These are phyloP conservation scores for Danio tinwini DNA, from an alignment of 2,797 vertebrate species.

Conservation along the genomic window DNA sequence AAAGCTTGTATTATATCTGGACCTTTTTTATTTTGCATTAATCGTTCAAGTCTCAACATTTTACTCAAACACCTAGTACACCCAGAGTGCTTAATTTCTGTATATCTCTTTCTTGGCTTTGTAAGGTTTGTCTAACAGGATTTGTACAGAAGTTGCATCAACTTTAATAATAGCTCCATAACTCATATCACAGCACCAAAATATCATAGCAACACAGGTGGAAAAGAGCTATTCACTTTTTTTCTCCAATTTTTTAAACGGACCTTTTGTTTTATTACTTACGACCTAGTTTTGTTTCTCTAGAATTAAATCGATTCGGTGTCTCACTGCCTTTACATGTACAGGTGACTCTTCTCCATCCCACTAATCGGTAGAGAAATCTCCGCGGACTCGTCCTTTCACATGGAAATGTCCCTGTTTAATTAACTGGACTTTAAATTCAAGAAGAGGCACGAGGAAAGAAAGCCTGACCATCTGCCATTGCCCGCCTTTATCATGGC, in stretches of 20 bases:
- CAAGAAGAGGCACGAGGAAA: constrained; percentile 69
- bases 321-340: constrained; percentile 65
- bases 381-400: constrained; percentile 72
- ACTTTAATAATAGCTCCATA: constrained; percentile 37
- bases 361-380: constrained; percentile 33
- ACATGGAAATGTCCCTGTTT: constrained; percentile 75
- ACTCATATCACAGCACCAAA: constrained; percentile 4
- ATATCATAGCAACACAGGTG: no score
- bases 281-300: background rate
- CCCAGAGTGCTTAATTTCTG: no score
- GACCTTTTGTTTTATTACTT: background rate
- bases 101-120: no score
- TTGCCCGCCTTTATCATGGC: constrained; percentile 35
- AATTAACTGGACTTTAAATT: constrained; percentile 80
- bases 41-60: no score
- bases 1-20: constrained; percentile 9
- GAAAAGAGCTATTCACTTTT: no score
- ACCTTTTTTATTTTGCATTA: no score
- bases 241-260: no score
- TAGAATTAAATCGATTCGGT: constrained; percentile 12
- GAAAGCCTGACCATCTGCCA: constrained; percentile 80
- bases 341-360: constrained; percentile 62
- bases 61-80: no score
- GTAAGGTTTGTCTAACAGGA: no score
- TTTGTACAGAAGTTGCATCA: background rate